Evolutionary conservation across 2,113 vertebrate genomes (phyloP), one percentile per base, ranked within the genome.

Genomic region (Collichthys lucidus): DNA sequence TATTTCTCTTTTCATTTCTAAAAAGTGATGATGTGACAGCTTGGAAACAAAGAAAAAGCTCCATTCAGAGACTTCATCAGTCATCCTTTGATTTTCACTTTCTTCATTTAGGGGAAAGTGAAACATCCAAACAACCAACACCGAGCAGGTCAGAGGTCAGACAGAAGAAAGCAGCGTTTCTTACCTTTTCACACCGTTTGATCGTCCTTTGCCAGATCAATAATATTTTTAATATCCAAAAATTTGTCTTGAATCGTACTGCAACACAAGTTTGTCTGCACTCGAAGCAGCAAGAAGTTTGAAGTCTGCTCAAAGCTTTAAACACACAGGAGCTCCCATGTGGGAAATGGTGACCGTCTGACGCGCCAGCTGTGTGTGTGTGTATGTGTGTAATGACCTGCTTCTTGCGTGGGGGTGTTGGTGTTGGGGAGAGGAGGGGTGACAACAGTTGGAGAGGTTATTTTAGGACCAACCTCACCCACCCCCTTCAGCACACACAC

Each of bases 391-490:
- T 76, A 79, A 3, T 88, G 90, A 91, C 91, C 90, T 89, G 76
- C 56, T 88, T 91, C 86, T 88, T 79, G 44, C 5, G 6, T 5
- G 64, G 69, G 84, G 60, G 81, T 75, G 74, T 59, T 63, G 70
- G 72, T 63, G 80, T 57, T 44, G 44, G 67, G 50, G 50, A 55
- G 57, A 16, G 81, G 89, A 74, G 88, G 89, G 81, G 88, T 73
- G 74, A 89, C 89, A 94, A 92, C 92, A 94, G 90, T 92, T 93
- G 89, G 86, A 62, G 29, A 84, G 56, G 84, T 80, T 92, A 94
- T 94, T 92, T 94, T 92, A 76, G 55, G 90, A 80, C 3, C 66
- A 53, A 78, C 82, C 61, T 59, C 64, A 77, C 69, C 67, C 64
- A 42, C 46, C 57, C 60, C 44, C 71, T 15, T 19, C 8, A 17